Base-by-base conservation (phyloP, 2,797 vertebrate genomes). In the Borostomias antarcticus region DNA sequence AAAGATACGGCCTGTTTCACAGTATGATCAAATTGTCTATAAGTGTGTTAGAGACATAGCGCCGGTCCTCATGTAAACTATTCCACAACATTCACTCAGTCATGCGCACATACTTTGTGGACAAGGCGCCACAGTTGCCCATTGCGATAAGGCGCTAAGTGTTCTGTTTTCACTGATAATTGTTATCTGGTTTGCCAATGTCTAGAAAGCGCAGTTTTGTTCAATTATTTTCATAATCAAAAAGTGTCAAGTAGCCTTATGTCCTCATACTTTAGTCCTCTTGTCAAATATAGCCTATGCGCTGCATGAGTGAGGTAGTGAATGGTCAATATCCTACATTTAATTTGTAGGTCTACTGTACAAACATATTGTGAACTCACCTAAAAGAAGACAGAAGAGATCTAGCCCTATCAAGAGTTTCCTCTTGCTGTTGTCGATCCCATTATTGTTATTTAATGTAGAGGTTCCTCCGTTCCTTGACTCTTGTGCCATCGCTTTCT, bases 401-500 rank as follows among this genome's bases (percentile, higher is more conserved):
- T 98, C 97, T 66, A 98, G 92, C 72, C 87, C 93, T 79, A 98
- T 82, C n/a, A 98, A 91, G 81, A 98, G 85, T 78, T 91, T 94
- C 89, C 93, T 96, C 91, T 92, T 95, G 82, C 91, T 92, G 89
- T 91, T 92, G 78, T 91, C 86, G 76, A 92, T 89, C 73, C 93
- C 93, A 72, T 93, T 91, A 83, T 94, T 94, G 91, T 94, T 96
- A 83, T 94, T 96, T 86, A 96, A 90, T 77, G 95, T 92, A 3
- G 95, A 92, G 85, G 84, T 94, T 86, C 96, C 96, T 82, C 96
- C 96, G 92, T 97, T 98, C 88, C 96, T 95, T 86, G 93, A 94
- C 88, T 98, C 96, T 69, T 95, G 93, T 48, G 92, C 94, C 93
- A 98, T 98, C 75, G 96, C 94, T 91, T 97, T 98, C 89, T 98